Percentiles rank a stretch among this genome's conserved stretches.
These are phyloP conservation scores for Zenarchopterus dispar DNA, from an alignment of 2,797 vertebrate genomes.

Conservation along the genomic window DNA sequence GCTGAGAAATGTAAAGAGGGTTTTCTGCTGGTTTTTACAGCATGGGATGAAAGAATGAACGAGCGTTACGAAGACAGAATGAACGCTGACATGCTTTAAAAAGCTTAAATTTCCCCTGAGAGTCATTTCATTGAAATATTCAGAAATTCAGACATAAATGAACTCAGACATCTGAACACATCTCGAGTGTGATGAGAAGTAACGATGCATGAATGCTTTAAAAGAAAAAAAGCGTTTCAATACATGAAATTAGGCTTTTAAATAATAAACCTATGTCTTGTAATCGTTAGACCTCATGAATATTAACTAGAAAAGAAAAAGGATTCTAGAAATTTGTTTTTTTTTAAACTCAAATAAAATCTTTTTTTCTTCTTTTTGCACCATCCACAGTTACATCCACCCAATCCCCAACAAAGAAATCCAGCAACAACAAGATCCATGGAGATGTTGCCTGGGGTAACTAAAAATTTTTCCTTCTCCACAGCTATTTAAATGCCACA, in stretches of 20 bases:
- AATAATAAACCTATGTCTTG: conserved; percentile 29
- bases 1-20: conserved; percentile 15
- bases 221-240: conserved; percentile 17
- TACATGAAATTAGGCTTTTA: conserved; percentile 21
- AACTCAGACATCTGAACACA: conserved; percentile 51
- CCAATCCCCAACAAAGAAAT: conserved; percentile 13
- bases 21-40: conserved; percentile 39
- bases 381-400: conserved; percentile 9
- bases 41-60: conserved; percentile 12
- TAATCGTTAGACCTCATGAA: conserved; percentile 12
- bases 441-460: conserved; percentile 51
- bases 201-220: conserved; percentile 45
- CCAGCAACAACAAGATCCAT: background rate
- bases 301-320: conserved; percentile 14
- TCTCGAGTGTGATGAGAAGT: conserved; percentile 66
- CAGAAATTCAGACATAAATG: conserved; percentile 64
- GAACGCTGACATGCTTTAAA: conserved; percentile 52
- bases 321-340: background rate
- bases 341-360: background rate
- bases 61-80: conserved; percentile 21
- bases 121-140: conserved; percentile 62
- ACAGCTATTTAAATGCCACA: conserved; percentile 58
- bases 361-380: background rate
- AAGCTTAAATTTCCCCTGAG: conserved; percentile 58
- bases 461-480: conserved; percentile 25